Evolutionary conservation across 2,888 invertebrate species (phyloP), one percentile per base, ranked within the genome.

Genomic region (Notodonta ziczac): DNA sequence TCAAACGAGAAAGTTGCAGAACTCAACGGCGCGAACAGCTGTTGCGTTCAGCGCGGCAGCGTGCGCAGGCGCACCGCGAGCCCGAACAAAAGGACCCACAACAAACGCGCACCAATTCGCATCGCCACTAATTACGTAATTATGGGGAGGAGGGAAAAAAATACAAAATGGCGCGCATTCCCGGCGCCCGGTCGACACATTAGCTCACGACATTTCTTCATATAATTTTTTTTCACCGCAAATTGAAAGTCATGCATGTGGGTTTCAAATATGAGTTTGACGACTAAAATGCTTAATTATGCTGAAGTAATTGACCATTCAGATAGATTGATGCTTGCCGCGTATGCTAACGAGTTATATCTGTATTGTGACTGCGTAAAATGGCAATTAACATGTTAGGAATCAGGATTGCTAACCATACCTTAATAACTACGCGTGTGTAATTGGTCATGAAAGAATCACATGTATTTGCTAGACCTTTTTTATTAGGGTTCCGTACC

Each of bases 121-220:
- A 89, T 89, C 88, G 88, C 80, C 88, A 88, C 89, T 93, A 91
- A 93, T 93, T 92, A 91, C 92, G 90, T 92, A 92, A 93, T 93
- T 91, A 91, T 86, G 85, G 91, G 90, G 82, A 77, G 80, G 69
- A 78, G 72, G 24, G 24, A 78, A 81, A 86, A 85, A 85, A 86
- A 85, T 83, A 73, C 81, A 83, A 86, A 90, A 91, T 89, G 87
- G 90, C 91, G 83, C 84, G 86, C 90, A 90, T 89, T 88, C 90
- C 83, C 79, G 81, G 83, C 85, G 87, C 83, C 85, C 77, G 82
- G 77, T 88, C 89, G 83, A 88, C 91, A 89, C 90, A 88, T 91
- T 91, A 90, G 83, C 84, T 80, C 83, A 85, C 84, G 89, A 87
- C 88, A 89, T 87, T 89, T 87, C 86, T 86, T 79, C 77, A 81